Base-by-base conservation (phyloP, 2,888 invertebrate species). In the Eledona agricola region DNA sequence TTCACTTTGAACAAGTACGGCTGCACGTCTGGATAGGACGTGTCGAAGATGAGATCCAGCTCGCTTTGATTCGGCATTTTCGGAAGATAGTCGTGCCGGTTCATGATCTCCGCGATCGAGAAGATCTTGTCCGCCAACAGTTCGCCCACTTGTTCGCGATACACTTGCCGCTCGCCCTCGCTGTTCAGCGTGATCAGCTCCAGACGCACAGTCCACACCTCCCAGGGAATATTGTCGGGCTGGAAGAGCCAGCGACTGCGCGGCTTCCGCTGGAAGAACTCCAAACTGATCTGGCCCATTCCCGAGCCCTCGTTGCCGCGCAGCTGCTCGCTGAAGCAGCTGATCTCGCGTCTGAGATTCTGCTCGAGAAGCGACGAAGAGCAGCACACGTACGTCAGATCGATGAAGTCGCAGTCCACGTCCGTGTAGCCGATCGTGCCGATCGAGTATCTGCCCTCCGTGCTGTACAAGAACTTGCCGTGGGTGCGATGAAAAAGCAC, bases 391-490 rank as follows among this genome's bases (percentile, higher is more conserved):
- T 98, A 98, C 3, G 97, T 97, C 74, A 97, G 89, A 78, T 98
- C 97, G 68, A 99, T 90, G 74, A 95, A 96, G 77, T 98, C 94
- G 80, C 98, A 99, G 77, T 96, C 94, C 20, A 97, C 93, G 77
- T 99, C 99, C 63, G 92, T 89, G 72, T 95, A 93, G 59, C 97
- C 96, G 43, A 99, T 86, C 1, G 96, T 93, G 37, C 97, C 96
- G 64, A 98, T 91, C 11, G 95, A 93, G 78, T 97, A 99, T 77
- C 90, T 93, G 67, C 90, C 92, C 77, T 96, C 96, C 72, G 89
- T 89, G 76, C 89, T 92, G 79, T 96, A 98, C 51, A 89, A 87
- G 79, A 96, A 97, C 83, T 95, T 95, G 55, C 95, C 95, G 65
- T 90, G 83, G 53, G 91, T 89, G 56, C 95, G 86, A 77, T 95